Percentiles rank a stretch among this genome's conserved stretches.
These are phyloP conservation scores for Harpalus rufipes DNA, from an alignment of 2,888 invertebrate species.

Conservation along the genomic window DNA sequence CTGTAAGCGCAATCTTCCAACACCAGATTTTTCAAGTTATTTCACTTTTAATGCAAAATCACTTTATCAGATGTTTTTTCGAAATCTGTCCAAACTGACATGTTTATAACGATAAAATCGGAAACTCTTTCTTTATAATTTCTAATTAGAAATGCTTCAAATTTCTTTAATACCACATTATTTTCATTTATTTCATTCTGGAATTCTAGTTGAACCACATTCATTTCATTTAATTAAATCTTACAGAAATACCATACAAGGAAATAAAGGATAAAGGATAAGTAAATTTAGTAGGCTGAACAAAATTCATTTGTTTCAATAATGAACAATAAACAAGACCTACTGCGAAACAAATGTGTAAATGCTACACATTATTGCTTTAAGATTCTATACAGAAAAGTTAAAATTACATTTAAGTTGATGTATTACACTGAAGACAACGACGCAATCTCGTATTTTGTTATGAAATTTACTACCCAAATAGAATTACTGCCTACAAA, in stretches of 20 bases:
- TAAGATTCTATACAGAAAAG: constrained; percentile 31
- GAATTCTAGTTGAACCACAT: neutral
- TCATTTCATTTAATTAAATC: constrained; percentile 30
- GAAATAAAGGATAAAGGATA: constrained; percentile 9
- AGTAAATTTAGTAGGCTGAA: constrained; percentile 31
- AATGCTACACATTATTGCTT: neutral
- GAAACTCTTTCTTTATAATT: neutral
- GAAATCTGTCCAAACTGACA: neutral
- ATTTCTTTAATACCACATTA: neutral
- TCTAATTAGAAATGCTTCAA: constrained; percentile 13
- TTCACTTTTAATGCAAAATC: neutral
- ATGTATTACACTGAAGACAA: constrained; percentile 12
- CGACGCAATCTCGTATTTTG: neutral
- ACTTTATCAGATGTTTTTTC: neutral
- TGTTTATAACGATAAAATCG: neutral
- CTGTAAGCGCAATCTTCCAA: too few relatives aligned
- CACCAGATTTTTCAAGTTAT: neutral
- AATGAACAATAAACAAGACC: neutral
- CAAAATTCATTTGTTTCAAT: constrained; percentile 24
- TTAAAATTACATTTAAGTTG: constrained; percentile 47
- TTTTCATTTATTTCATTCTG: neutral
- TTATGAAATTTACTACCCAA: neutral
- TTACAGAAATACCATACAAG: constrained; percentile 15
- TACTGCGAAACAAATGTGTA: neutral
- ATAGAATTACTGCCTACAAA: neutral